These are phyloP conservation scores for Nymphalis io DNA, from an alignment of 1,140 invertebrate genomes.

Conservation along the genomic window DNA sequence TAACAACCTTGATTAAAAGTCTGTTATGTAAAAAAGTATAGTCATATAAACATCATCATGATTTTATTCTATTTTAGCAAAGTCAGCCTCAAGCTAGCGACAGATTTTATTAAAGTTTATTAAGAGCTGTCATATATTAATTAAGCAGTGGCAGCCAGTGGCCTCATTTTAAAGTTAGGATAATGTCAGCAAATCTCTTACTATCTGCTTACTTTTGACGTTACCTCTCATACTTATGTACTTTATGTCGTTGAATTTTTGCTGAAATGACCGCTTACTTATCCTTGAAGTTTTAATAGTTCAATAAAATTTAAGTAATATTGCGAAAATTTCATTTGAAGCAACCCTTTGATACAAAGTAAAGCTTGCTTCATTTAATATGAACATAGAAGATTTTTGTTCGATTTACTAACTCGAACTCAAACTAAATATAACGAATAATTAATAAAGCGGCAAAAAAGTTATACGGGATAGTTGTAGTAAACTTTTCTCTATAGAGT, in stretches of 20 bases:
- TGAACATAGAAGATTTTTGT: too few relatives aligned
- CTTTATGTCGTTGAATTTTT: background rate
- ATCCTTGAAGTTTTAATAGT: background rate
- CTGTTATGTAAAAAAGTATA: background rate
- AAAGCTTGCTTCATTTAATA: too few relatives aligned
- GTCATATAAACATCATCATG: background rate
- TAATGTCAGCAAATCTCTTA: background rate
- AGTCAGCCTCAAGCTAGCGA: background rate
- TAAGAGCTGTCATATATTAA: conserved; percentile 3
- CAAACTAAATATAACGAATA: too few relatives aligned
- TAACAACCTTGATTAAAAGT: background rate
- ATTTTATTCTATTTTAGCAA: background rate
- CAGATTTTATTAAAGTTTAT: conserved; percentile 1
- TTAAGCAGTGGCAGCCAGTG: background rate
- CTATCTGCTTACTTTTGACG: background rate
- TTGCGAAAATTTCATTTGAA: too few relatives aligned
- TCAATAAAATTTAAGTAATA: background rate
- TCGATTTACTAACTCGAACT: too few relatives aligned
- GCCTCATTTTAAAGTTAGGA: background rate
- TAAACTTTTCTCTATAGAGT: too few relatives aligned
- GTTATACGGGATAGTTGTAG: too few relatives aligned
- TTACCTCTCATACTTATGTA: background rate
- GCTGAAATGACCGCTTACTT: background rate
- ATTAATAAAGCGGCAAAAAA: too few relatives aligned
- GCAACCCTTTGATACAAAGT: too few relatives aligned